Conservation (phyloP, 2,797 vertebrate genomes). For the Mus caroli region DNA sequence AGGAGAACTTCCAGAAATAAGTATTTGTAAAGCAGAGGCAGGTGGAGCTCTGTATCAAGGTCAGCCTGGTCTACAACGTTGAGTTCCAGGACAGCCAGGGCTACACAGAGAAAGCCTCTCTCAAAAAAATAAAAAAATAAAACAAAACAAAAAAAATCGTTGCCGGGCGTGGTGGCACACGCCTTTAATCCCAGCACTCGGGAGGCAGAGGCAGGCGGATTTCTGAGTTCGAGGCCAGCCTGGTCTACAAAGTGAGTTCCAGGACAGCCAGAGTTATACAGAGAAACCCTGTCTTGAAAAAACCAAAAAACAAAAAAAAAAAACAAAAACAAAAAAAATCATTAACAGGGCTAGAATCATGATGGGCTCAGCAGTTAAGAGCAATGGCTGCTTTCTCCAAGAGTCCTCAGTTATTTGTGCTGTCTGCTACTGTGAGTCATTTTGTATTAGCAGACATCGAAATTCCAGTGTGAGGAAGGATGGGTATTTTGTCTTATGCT, state of each 20-base stretch:
- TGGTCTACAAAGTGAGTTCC: background rate
- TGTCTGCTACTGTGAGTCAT: no score
- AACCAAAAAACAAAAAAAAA: background rate
- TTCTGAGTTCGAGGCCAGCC: background rate
- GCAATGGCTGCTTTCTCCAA: background rate
- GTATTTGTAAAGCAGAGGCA: background rate
- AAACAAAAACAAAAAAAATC: background rate
- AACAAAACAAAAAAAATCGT: background rate
- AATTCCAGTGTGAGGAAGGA: background rate
- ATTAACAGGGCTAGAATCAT: background rate
- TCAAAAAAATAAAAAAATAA: no score
- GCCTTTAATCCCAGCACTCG: no score
- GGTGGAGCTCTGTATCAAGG: background rate
- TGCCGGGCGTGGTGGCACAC: no score
- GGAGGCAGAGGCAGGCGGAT: background rate
- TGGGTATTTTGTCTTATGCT: background rate
- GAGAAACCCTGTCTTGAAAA: background rate
- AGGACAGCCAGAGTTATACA: background rate
- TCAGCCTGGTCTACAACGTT: background rate
- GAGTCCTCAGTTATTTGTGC: background rate
- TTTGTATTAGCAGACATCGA: background rate
- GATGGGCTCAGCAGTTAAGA: background rate
- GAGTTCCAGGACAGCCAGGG: background rate
- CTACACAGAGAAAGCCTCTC: background rate
- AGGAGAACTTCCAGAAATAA: background rate